Conservation (phyloP, 2,888 invertebrate species). For the Timandra comae region DNA sequence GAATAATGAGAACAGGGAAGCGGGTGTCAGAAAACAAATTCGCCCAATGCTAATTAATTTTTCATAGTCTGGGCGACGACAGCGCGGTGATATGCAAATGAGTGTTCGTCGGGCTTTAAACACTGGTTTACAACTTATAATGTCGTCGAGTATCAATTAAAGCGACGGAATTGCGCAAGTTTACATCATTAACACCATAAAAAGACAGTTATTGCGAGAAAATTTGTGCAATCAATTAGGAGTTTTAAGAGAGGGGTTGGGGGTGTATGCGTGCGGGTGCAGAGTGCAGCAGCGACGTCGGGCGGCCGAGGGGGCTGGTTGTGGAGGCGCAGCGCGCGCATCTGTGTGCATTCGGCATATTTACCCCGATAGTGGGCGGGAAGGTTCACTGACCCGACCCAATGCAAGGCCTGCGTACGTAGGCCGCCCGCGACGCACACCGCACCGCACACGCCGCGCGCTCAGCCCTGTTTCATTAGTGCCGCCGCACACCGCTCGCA, state of each 20-base stretch:
- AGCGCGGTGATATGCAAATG: constrained; percentile 46
- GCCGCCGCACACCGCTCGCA: constrained; percentile 55
- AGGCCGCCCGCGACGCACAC: constrained; percentile 62
- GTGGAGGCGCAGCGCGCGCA: constrained; percentile 65
- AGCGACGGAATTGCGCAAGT: constrained; percentile 64
- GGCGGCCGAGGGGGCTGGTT: constrained; percentile 37
- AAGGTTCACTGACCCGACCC: constrained; percentile 74
- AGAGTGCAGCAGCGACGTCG: constrained; percentile 57
- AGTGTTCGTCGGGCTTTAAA: constrained; percentile 38
- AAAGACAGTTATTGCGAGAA: constrained; percentile 76
- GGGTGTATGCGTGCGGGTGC: constrained; percentile 65
- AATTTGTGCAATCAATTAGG: constrained; percentile 76
- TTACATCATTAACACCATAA: constrained; percentile 74
- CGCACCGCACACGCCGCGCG: constrained; percentile 57
- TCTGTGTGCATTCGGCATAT: constrained; percentile 77
- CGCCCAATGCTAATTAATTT: constrained; percentile 53
- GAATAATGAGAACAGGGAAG: no score
- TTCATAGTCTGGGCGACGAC: constrained; percentile 47
- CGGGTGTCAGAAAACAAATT: constrained; percentile 33
- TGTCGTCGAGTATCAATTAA: constrained; percentile 60
- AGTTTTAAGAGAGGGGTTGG: constrained; percentile 68
- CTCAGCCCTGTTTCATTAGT: constrained; percentile 10
- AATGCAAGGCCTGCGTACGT: constrained; percentile 72
- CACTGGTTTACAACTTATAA: constrained; percentile 46
- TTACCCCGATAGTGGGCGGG: constrained; percentile 75